Evolutionary conservation across 2,888 invertebrate genomes (phyloP), one percentile per base, ranked within the genome.

Genomic region (Epinotia demarniana): DNA sequence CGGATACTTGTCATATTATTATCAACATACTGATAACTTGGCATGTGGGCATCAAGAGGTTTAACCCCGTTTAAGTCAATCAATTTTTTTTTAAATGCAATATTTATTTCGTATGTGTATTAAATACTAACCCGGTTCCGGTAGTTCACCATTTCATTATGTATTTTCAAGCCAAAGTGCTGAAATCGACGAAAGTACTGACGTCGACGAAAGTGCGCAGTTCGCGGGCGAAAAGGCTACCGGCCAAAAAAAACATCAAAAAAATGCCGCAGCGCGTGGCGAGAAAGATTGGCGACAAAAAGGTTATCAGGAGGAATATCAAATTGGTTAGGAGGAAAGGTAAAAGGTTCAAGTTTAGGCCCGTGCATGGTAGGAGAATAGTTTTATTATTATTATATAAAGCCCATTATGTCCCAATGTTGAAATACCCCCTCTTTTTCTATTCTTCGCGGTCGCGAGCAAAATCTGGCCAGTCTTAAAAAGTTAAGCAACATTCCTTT

Each of bases 251-350:
- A 55, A 18, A 23, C 33, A 64, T 76, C 58, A 84, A 86, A 77
- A 89, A 87, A 79, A 64, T 85, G 67, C 80, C 87, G 70, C 83
- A 84, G 79, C 89, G 87, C 74, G 78, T 85, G 79, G 81, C 84
- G 16, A 82, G 89, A 76, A 91, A 89, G 73, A 83, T 83, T 19
- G 83, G 82, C 46, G 91, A 91, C 79, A 90, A 88, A 81, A 90
- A 89, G 77, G 86, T 88, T 46, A 83, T 92, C 79, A 80, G 92
- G 72, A 84, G 92, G 77, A 89, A 87, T 69, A 77, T 85, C 27
- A 92, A 90, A 81, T 90, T 91, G 81, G 80, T 92, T 64, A 92
- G 87, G 75, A 83, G 90, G 77, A 92, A 92, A 93, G 93, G 93
- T 93, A 92, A 90, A 76, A 55, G 11, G 58, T 70, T 3, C 12